phyloP scores from a whole-genome alignment of 1,140 invertebrate species.

The Penaeus indicus region DNA sequence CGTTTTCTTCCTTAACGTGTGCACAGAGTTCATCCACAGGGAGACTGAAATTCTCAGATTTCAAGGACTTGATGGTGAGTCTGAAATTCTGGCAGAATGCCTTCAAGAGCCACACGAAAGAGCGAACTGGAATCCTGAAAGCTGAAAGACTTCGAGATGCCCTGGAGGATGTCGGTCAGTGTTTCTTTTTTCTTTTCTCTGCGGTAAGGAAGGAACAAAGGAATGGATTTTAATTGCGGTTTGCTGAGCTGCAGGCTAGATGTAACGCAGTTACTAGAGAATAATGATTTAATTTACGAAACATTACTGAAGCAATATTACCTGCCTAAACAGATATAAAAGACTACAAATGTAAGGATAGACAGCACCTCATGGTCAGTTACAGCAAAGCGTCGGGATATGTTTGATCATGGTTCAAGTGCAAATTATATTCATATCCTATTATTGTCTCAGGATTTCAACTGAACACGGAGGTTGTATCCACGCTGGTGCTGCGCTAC shows the following conservation, averaged over 20 bases:
- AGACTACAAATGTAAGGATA: no score
- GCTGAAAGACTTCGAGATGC: slow-evolving; percentile 89
- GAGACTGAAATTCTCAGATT: slow-evolving; percentile 86
- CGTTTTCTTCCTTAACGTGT: slow-evolving; percentile 55
- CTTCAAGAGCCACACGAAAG: slow-evolving; percentile 91
- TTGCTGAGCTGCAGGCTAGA: not conserved
- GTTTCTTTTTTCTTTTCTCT: slow-evolving; percentile 64
- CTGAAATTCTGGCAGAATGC: slow-evolving; percentile 91
- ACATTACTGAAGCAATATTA: not conserved
- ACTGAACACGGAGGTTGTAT: slow-evolving; percentile 70
- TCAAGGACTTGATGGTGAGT: slow-evolving; percentile 93
- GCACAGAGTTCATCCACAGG: slow-evolving; percentile 81
- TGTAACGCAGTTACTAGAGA: not conserved
- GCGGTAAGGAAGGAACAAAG: not conserved
- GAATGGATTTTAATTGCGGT: not conserved
- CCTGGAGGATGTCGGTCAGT: slow-evolving; percentile 82
- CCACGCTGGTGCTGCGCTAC: slow-evolving; percentile 83
- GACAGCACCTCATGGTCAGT: no score
- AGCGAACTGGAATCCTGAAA: slow-evolving; percentile 90
- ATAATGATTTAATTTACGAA: not conserved
- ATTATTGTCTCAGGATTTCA: slow-evolving; percentile 78
- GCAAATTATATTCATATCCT: not conserved
- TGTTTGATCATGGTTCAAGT: not conserved
- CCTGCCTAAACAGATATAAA: not conserved
- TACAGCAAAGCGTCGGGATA: not conserved